Percentiles rank a stretch among this genome's conserved stretches.
Conservation (phyloP, 2,888 invertebrate species). For the Macrosiphum euphorbiae region DNA sequence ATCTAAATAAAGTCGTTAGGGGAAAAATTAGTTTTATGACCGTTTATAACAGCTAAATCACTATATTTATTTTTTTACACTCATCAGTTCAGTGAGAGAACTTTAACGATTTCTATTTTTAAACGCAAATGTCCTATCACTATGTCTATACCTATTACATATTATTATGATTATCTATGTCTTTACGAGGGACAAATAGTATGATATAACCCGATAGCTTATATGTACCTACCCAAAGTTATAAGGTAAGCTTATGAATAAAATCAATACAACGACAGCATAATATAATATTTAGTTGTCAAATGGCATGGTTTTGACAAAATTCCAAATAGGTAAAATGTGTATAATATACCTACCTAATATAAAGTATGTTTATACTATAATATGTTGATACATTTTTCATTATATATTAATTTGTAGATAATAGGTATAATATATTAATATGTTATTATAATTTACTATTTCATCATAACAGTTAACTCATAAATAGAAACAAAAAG, state of each 20-base stretch:
- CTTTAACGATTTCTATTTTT: constrained; percentile 26
- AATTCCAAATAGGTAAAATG: constrained; percentile 16
- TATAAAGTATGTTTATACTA: neutral
- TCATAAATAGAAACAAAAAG: neutral
- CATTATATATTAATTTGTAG: neutral
- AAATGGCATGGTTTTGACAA: constrained; percentile 52
- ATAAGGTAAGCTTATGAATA: neutral
- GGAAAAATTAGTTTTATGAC: constrained; percentile 33
- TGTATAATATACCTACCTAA: neutral
- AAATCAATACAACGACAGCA: constrained; percentile 22
- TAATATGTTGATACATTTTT: neutral
- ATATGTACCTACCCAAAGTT: neutral
- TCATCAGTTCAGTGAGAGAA: neutral
- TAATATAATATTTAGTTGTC: constrained; percentile 3
- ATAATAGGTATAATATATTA: neutral
- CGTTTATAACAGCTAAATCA: constrained; percentile 24
- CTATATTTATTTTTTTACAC: neutral
- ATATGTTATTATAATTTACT: neutral
- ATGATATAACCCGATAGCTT: neutral
- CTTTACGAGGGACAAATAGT: neutral
- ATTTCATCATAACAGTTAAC: neutral
- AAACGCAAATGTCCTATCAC: neutral
- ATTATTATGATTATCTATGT: neutral
- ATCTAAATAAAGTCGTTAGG: constrained; percentile 19
- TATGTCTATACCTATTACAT: neutral